phyloP scores from a whole-genome alignment of 2,888 invertebrate species.

The Xestoiulus laeticollis region DNA sequence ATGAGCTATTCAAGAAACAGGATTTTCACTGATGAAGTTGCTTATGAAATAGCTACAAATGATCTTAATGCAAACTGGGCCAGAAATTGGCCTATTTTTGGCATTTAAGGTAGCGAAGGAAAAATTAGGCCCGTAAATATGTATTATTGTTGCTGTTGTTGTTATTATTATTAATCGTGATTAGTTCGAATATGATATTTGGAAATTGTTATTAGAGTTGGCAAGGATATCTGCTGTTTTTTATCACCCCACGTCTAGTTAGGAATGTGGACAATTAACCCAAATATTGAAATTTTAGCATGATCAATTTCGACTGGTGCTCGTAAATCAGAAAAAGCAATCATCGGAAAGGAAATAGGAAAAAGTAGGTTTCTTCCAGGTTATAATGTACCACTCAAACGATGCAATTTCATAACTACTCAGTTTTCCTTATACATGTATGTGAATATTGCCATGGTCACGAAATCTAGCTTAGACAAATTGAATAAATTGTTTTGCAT shows the following conservation, averaged over 20 bases:
- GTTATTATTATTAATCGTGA: slow-evolving; percentile 36
- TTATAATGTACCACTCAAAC: slow-evolving; percentile 7
- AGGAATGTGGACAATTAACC: slow-evolving; percentile 6
- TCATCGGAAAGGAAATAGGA: background rate
- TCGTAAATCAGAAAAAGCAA: slow-evolving; percentile 40
- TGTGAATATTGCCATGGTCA: no score
- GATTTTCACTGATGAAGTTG: background rate
- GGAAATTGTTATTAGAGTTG: slow-evolving; percentile 18
- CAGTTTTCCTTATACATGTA: no score
- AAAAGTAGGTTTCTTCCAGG: background rate
- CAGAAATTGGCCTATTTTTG: slow-evolving; percentile 21
- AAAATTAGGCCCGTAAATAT: slow-evolving; percentile 36
- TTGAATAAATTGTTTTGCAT: no score
- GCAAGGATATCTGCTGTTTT: slow-evolving; percentile 27
- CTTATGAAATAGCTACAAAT: background rate
- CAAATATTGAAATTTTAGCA: slow-evolving; percentile 27
- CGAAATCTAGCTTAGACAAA: no score
- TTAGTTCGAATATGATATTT: slow-evolving; percentile 32
- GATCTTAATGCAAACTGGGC: background rate
- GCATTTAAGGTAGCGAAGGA: background rate
- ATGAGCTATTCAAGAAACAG: background rate
- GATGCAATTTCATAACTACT: no score
- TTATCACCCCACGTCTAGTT: background rate
- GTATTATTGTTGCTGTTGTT: slow-evolving; percentile 33
- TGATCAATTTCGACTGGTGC: slow-evolving; percentile 4